These are phyloP conservation scores for Chrysolina haemoptera DNA, from an alignment of 2,888 invertebrate genomes.

Conservation along the genomic window DNA sequence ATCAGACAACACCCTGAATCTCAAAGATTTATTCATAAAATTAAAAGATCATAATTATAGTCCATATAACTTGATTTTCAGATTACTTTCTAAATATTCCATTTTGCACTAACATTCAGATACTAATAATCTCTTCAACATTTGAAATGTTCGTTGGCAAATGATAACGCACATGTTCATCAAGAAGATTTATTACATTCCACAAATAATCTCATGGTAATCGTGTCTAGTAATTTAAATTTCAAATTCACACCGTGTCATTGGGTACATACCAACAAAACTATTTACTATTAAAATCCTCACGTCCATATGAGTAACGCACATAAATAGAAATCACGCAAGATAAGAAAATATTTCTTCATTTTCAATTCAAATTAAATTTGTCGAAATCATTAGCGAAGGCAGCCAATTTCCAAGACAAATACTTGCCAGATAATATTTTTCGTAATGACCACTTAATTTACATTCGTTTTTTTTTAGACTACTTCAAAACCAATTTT, in stretches of 20 bases:
- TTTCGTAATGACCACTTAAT: background rate
- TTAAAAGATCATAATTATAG: no score
- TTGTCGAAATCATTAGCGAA: background rate
- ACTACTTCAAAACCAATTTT: background rate
- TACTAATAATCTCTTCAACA: no score
- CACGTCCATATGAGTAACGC: background rate
- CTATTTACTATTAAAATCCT: conserved; percentile 2
- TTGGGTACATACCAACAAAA: conserved; percentile 16
- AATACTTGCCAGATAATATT: background rate
- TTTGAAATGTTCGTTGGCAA: no score
- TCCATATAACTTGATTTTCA: no score
- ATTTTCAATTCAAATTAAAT: no score
- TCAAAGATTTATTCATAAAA: no score
- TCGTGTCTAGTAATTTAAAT: conserved; percentile 5
- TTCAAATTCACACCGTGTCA: conserved; percentile 14
- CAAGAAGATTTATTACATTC: conserved; percentile 9
- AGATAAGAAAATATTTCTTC: background rate
- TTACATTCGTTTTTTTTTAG: no score
- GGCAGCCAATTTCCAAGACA: background rate
- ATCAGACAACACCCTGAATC: no score
- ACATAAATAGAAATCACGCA: conserved; percentile 13
- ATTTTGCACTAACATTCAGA: no score
- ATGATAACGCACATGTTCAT: background rate
- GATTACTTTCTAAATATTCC: no score
- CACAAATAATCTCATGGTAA: conserved; percentile 3